phyloP scores from a whole-genome alignment of 2,113 vertebrate genomes.

The Pelvicachromis taeniatus region DNA sequence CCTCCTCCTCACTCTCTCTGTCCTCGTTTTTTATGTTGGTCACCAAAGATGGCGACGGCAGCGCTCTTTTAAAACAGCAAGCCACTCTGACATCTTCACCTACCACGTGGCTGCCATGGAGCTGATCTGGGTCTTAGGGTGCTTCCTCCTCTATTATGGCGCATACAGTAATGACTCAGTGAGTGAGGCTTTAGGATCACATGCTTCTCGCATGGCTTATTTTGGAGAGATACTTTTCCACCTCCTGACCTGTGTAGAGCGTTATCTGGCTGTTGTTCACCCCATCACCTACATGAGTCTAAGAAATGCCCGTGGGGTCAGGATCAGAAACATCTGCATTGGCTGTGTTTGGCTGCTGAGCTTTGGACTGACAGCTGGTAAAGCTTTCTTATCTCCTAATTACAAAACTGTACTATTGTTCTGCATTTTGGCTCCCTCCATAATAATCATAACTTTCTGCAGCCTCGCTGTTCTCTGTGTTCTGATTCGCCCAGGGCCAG shows the following conservation, averaged over 20 bases:
- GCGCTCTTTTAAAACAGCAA: background rate
- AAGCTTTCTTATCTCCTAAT: background rate
- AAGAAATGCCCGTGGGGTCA: background rate
- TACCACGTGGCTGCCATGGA: background rate
- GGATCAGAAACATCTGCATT: background rate
- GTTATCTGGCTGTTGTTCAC: background rate
- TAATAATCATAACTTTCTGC: background rate
- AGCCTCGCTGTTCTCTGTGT: background rate
- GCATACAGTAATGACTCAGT: rapidly evolving
- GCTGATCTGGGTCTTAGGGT: background rate
- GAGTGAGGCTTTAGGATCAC: background rate
- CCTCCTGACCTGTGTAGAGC: background rate
- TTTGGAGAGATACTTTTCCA: background rate
- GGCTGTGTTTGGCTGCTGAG: background rate
- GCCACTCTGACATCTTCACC: background rate
- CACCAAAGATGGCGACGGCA: background rate
- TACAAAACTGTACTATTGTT: rapidly evolving
- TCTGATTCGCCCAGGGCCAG: conserved; percentile 6
- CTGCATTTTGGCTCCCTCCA: background rate
- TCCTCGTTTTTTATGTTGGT: rapidly evolving
- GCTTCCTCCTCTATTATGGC: background rate
- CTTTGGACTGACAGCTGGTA: background rate
- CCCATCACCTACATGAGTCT: background rate
- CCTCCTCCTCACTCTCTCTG: background rate
- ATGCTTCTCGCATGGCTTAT: rapidly evolving